A percentile compares a stretch with the other conserved stretches of the same genome.
Evolutionary conservation across 2,113 vertebrate species (phyloP).

Genomic region (Conger conger): DNA sequence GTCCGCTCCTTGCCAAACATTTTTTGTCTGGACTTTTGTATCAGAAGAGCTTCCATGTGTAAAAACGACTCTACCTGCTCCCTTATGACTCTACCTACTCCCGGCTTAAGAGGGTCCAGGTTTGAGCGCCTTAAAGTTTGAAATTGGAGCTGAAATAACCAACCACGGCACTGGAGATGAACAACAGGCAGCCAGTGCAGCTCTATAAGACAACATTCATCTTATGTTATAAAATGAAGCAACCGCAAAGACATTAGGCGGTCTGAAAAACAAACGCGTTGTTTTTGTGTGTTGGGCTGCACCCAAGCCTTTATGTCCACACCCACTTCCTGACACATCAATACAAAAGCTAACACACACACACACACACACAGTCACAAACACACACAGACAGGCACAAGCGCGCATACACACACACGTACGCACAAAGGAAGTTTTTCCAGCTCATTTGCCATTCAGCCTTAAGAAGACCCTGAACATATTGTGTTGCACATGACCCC

Average conservation of each 20-base stretch:
- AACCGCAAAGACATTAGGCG: background rate
- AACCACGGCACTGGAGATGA: background rate
- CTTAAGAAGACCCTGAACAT: background rate
- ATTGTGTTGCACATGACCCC: background rate
- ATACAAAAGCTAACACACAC: background rate
- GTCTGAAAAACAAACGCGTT: background rate
- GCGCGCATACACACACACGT: constrained; percentile 23
- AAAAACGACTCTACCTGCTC: background rate
- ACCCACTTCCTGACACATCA: background rate
- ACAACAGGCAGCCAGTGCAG: background rate
- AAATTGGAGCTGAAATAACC: background rate
- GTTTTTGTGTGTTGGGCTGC: too few relatives aligned
- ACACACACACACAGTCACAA: constrained; percentile 19
- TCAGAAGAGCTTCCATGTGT: background rate
- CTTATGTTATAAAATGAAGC: background rate
- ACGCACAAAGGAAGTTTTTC: constrained; percentile 19
- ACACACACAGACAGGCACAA: constrained; percentile 25
- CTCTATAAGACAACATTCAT: background rate
- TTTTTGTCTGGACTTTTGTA: too few relatives aligned
- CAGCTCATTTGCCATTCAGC: background rate
- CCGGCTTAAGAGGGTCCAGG: background rate
- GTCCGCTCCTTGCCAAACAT: too few relatives aligned
- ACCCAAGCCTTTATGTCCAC: background rate
- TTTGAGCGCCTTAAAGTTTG: background rate
- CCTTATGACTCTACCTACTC: background rate